Conservation (phyloP, 2,888 invertebrate genomes). For the Caenorhabditis japonica region DNA sequence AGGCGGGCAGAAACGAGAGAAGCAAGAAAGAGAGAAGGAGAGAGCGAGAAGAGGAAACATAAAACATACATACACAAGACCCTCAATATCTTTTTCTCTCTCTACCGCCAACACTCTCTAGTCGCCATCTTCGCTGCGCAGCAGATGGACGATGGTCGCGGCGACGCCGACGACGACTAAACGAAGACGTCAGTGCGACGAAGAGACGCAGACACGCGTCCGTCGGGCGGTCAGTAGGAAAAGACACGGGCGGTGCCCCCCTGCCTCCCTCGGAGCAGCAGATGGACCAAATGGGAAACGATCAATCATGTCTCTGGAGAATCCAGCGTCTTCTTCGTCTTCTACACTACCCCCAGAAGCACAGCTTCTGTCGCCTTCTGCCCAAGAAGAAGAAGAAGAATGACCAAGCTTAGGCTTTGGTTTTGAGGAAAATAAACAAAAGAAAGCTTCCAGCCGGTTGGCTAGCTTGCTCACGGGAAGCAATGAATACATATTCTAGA, state of each 20-base stretch:
- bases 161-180: constrained; percentile 8
- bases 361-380: constrained; percentile 2
- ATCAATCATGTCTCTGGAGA: constrained; percentile 40
- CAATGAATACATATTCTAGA: too few species aligned
- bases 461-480: too few species aligned
- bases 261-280: constrained; percentile 27
- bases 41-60: constrained; percentile 11
- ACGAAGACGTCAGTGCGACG: constrained; percentile 19
- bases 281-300: constrained; percentile 47
- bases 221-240: constrained; percentile 5
- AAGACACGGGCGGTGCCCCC: constrained; percentile 9
- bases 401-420: too few species aligned
- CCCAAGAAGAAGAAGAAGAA: not conserved
- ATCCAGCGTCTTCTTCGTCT: not conserved
- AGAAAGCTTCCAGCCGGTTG: too few species aligned
- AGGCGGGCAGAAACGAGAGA: too few species aligned
- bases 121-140: constrained; percentile 4
- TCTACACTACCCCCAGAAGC: too few species aligned
- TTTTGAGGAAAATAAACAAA: too few species aligned
- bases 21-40: too few species aligned
- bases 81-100: constrained; percentile 3
- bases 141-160: not conserved
- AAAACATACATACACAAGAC: constrained; percentile 19
- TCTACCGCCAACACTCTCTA: constrained; percentile 12
- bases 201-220: constrained; percentile 6